Base-by-base conservation (phyloP, 2,113 vertebrate genomes). In the Peromyscus maniculatus region DNA sequence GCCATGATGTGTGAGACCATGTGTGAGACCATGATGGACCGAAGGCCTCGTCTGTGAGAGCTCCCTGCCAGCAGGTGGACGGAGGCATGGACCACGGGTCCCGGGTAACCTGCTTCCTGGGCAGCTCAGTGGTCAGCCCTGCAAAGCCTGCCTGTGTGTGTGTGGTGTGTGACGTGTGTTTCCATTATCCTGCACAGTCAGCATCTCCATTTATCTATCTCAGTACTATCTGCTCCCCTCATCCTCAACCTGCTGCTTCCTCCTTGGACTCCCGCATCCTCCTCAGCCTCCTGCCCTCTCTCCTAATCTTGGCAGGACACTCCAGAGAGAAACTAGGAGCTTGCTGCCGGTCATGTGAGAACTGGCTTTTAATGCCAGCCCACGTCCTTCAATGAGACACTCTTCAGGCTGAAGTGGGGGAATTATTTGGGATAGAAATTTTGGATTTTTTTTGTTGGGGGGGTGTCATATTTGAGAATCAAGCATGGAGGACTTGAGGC, bases 111-210 rank as follows among this genome's bases (percentile, higher is more conserved):
- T 43, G 17, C 62, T 5, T 67, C 5, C 26, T 87, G 28, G 13
- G 33, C 31, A 59, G 78, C n/a, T 93, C 67, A 43, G 24, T 59
- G 31, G 11, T 1, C 3, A 46, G 39, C 46, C 28, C 43, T 5
- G 1, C 24, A 13, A 10, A 15, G 1, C 5, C 75, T 16, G 1
- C 16, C 9, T 12, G 0, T 69, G 55, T 82, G 52, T 57, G 78
- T 82, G 52, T 82, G 52, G 6, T 55, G 49, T 57, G 49, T 80
- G 52, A 15, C 55, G 26, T 59, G 33, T 12, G 39, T 71, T 33
- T 11, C 62, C 15, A 21, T 13, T 24, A 11, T 7, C 15, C 36
- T 46, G 22, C 69, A 49, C 3, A 22, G 5, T 69, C 46, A 59
- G 46, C 10, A 10, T 28, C 46, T 83, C 67, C 4, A 7, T n/a